Conservation (phyloP, 2,888 invertebrate genomes). For the Chloroclystis v-ata region DNA sequence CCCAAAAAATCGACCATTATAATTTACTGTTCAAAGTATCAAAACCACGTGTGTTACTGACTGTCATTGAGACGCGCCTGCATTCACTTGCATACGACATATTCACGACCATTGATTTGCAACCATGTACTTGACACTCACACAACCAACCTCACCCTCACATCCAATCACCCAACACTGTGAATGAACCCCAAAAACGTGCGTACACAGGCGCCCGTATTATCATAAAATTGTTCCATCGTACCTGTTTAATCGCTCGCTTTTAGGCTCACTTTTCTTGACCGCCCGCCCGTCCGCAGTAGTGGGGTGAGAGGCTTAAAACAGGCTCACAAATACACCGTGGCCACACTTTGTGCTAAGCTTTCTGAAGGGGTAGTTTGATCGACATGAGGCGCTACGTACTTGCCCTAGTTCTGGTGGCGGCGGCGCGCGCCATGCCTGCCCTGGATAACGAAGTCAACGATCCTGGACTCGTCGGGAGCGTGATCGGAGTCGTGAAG, state of each 20-base stretch:
- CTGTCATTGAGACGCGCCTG: conserved; percentile 15
- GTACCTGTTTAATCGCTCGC: conserved; percentile 64
- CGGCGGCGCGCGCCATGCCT: conserved; percentile 70
- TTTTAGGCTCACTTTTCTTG: conserved; percentile 70
- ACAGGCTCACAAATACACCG: conserved; percentile 61
- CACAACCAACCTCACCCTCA: conserved; percentile 25
- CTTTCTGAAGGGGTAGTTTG: conserved; percentile 66
- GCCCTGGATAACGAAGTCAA: conserved; percentile 75
- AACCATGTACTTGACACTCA: conserved; percentile 32
- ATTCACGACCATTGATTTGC: conserved; percentile 40
- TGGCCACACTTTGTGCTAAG: conserved; percentile 67
- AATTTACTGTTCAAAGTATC: conserved; percentile 14
- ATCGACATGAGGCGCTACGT: conserved; percentile 67
- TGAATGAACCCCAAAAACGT: conserved; percentile 55
- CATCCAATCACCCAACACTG: conserved; percentile 29
- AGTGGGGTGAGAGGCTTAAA: conserved; percentile 74
- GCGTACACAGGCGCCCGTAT: conserved; percentile 55
- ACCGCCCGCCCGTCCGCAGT: conserved; percentile 39
- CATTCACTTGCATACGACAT: conserved; percentile 30
- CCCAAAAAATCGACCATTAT: no score
- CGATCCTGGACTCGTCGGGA: conserved; percentile 56
- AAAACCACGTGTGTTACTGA: conserved; percentile 10
- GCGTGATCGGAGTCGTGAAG: conserved; percentile 81
- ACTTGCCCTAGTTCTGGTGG: conserved; percentile 72
- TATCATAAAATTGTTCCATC: conserved; percentile 61